phyloP scores from a whole-genome alignment of 2,113 vertebrate species.

The Oryzias woworae region DNA sequence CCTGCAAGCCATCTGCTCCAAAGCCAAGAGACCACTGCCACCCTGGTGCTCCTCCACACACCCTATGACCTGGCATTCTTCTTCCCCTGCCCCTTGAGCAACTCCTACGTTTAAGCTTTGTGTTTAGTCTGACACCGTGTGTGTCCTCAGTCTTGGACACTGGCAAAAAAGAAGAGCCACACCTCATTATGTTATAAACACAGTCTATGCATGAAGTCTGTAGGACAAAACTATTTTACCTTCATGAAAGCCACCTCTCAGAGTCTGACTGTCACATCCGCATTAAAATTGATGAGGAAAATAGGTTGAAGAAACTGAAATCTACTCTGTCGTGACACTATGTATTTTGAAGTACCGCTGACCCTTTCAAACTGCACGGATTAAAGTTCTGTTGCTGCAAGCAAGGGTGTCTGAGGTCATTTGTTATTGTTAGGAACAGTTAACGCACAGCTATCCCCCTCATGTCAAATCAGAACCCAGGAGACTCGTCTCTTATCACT shows the following conservation, averaged over 20 bases:
- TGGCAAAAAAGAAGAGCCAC: slow-evolving; percentile 33
- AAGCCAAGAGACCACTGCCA: slow-evolving; percentile 55
- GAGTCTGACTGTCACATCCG: slow-evolving; percentile 7
- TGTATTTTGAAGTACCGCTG: too few relatives aligned
- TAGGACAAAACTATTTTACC: slow-evolving; percentile 24
- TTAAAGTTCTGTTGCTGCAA: slow-evolving; percentile 21
- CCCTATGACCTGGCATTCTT: slow-evolving; percentile 72
- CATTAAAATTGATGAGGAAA: too few relatives aligned
- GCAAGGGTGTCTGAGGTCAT: slow-evolving; percentile 49
- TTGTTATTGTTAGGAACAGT: slow-evolving; percentile 52
- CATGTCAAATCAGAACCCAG: slow-evolving; percentile 60
- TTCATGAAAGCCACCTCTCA: slow-evolving; percentile 18
- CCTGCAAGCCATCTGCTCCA: slow-evolving; percentile 68
- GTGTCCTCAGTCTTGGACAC: slow-evolving; percentile 35
- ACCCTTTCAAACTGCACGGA: neutral
- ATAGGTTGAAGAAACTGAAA: too few relatives aligned
- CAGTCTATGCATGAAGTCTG: slow-evolving; percentile 21
- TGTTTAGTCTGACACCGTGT: slow-evolving; percentile 68
- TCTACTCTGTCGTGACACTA: too few relatives aligned
- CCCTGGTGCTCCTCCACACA: slow-evolving; percentile 40
- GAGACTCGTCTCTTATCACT: slow-evolving; percentile 60
- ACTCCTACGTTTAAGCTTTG: slow-evolving; percentile 49
- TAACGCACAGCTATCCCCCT: slow-evolving; percentile 49
- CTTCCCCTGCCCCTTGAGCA: slow-evolving; percentile 42
- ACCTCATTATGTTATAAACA: slow-evolving; percentile 52